Evolutionary conservation across 1,140 invertebrate species (phyloP).

Genomic region (Temnothorax curvispinosus): DNA sequence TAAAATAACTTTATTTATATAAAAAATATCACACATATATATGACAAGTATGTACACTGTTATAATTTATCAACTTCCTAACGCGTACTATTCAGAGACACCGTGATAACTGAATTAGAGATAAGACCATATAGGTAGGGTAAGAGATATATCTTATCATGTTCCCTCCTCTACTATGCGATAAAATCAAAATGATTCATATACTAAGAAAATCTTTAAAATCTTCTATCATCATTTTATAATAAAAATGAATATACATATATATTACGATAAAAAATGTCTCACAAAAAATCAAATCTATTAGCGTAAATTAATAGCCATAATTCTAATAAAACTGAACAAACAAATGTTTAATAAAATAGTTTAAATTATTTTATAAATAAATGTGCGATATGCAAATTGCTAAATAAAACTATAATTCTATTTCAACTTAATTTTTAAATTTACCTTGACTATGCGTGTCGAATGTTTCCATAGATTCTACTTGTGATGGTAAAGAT

Average conservation of each 20-base stretch:
- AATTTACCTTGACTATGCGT: constrained; percentile 82
- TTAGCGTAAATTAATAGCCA: not conserved
- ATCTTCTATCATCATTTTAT: not conserved
- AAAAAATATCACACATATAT: not conserved
- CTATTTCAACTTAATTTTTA: not conserved
- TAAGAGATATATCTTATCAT: constrained; percentile 80
- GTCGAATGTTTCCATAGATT: constrained; percentile 81
- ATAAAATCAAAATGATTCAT: constrained; percentile 19
- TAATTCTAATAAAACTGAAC: not conserved
- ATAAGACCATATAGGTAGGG: constrained; percentile 72
- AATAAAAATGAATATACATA: not conserved
- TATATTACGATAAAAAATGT: not conserved
- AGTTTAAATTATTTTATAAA: not conserved
- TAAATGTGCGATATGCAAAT: not conserved
- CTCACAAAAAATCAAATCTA: not conserved
- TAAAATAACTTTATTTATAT: constrained; percentile 10
- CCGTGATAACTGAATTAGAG: constrained; percentile 66
- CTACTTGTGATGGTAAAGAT: constrained; percentile 66
- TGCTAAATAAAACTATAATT: not conserved
- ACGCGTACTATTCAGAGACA: constrained; percentile 4
- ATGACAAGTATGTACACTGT: not conserved
- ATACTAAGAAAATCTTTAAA: not conserved
- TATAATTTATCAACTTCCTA: not conserved
- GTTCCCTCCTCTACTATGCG: not conserved
- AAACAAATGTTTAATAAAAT: not conserved